Evolutionary conservation across 2,888 invertebrate genomes (phyloP).

Genomic region (Aspidiotus destructor): DNA sequence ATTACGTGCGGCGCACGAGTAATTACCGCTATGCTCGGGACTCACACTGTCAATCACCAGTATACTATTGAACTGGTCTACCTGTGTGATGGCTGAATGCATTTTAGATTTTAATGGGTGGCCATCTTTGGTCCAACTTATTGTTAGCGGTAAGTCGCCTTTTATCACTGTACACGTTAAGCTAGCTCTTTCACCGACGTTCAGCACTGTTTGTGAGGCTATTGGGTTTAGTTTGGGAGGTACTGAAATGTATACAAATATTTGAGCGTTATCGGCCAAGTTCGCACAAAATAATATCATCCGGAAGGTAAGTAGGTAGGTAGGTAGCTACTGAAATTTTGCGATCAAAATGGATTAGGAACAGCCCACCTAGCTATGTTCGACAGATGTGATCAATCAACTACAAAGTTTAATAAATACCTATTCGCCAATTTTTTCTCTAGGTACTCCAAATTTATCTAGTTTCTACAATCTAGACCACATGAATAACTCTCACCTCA

Average conservation of each 20-base stretch:
- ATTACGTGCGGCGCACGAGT: conserved; percentile 63
- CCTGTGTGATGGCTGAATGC: conserved; percentile 58
- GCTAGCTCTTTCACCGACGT: conserved; percentile 62
- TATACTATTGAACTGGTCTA: conserved; percentile 67
- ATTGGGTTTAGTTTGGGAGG: conserved; percentile 69
- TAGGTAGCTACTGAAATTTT: neutral
- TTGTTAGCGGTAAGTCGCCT: conserved; percentile 64
- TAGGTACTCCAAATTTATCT: too few species aligned
- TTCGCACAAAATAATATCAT: neutral
- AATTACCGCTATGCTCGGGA: conserved; percentile 67
- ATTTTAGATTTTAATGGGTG: conserved; percentile 47
- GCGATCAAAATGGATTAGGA: neutral
- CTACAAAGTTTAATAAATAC: too few species aligned
- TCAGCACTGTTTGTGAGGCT: conserved; percentile 57
- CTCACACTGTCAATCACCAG: conserved; percentile 65
- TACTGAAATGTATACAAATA: conserved; percentile 48
- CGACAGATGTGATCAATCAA: too few species aligned
- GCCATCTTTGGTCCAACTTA: conserved; percentile 67
- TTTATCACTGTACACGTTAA: conserved; percentile 64
- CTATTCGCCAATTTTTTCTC: too few species aligned
- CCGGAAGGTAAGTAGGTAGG: neutral
- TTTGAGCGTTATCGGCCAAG: neutral
- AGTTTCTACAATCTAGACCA: too few species aligned
- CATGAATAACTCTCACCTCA: too few species aligned
- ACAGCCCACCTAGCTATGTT: too few species aligned